Evolutionary conservation across 2,888 invertebrate species (phyloP), one percentile per base, ranked within the genome.

Genomic region (Plagiodera versicolora): DNA sequence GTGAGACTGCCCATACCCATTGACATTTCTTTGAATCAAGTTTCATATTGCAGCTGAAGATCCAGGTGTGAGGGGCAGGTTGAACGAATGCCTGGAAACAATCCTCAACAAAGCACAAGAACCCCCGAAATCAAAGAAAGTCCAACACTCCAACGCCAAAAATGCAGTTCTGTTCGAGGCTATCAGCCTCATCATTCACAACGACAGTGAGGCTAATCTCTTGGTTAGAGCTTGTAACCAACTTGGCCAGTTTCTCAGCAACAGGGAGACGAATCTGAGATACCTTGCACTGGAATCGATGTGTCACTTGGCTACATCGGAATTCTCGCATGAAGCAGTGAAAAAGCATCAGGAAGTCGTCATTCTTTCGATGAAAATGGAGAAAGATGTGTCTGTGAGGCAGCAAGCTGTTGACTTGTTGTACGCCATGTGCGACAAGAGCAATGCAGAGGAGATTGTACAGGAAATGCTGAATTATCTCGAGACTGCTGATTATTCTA

Each of bases 341-440:
- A 99, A 99, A 80, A 99, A 99, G 77, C 99, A 99, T 78, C 98
- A 99, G 81, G 98, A 99, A 83, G 98, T 98, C 49, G 98, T 99
- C 49, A 98, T 99, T 73, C 86, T 96, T 55, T 98, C 99, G 3
- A 93, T 99, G 88, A 99, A 99, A 86, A 98, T 97, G 89, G 98
- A 98, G 79, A 92, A 98, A 74, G 98, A 98, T 83, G 97, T 98
- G 0, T 97, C 96, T 46, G 98, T 99, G 1, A 86, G 98, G 68
- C 98, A 98, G 79, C 92, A 98, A 79, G 98, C 98, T 55, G 98
- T 99, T 1, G 99, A 99, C 82, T 84, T 99, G 61, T 83, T 99
- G 1, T 99, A 99, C 83, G 99, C 99, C 45, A 99, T 99, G 99
- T 99, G 99, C 83, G 99, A 99, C 82, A 93, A 97, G 77, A 94